Evolutionary conservation across 1,140 invertebrate genomes (phyloP).

Genomic region (Zaprionus vittiger): DNA sequence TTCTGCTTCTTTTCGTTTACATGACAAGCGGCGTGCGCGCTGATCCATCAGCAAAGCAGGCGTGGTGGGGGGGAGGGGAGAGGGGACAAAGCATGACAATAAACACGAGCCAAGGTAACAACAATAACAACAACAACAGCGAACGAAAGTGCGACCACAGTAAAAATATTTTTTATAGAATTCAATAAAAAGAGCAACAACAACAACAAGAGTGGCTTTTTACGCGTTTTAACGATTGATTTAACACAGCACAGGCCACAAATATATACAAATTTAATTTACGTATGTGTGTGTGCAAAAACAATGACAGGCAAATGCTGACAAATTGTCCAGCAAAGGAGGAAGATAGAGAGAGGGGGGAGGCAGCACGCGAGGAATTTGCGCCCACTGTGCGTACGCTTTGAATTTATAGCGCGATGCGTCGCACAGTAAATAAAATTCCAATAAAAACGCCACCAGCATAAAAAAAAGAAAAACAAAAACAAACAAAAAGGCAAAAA

Average conservation of each 20-base stretch:
- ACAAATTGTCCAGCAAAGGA: slow-evolving; percentile 49
- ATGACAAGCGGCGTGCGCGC: slow-evolving; percentile 73
- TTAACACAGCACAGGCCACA: slow-evolving; percentile 68
- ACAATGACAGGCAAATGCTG: slow-evolving; percentile 44
- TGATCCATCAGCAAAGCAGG: slow-evolving; percentile 64
- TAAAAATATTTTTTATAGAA: slow-evolving; percentile 58
- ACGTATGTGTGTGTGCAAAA: slow-evolving; percentile 24
- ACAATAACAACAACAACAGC: slow-evolving; percentile 32
- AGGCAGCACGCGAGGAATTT: slow-evolving; percentile 12
- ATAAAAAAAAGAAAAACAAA: slow-evolving; percentile 39
- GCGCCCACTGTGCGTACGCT: slow-evolving; percentile 54
- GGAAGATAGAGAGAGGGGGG: neutral
- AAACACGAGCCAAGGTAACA: slow-evolving; percentile 71
- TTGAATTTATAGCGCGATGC: slow-evolving; percentile 67
- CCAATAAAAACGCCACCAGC: slow-evolving; percentile 76
- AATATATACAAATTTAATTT: slow-evolving; percentile 54
- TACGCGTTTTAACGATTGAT: slow-evolving; percentile 78
- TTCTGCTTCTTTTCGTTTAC: slow-evolving; percentile 58
- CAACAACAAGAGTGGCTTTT: slow-evolving; percentile 60
- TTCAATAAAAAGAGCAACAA: slow-evolving; percentile 32
- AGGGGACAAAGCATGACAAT: slow-evolving; percentile 53
- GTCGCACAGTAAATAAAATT: slow-evolving; percentile 73
- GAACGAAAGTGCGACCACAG: slow-evolving; percentile 49
- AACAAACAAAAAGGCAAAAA: neutral
- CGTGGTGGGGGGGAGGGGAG: neutral